Evolutionary conservation across 30 jellyfish, hydroid and myxozoan species (phyloP), one percentile per base, ranked within the genome.

Genomic region (Cassiopea andromeda): DNA sequence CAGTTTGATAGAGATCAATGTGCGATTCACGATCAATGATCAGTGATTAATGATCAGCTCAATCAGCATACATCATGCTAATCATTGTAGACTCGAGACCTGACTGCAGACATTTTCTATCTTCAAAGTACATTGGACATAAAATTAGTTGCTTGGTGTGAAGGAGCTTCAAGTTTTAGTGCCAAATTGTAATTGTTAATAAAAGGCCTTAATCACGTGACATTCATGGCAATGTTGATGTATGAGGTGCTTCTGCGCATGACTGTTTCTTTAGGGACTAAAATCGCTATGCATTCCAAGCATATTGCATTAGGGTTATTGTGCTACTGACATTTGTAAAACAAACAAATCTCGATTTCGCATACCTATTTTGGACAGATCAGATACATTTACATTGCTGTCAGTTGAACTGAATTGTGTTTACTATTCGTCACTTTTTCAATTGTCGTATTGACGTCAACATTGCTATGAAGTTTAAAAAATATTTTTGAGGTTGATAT

Each of bases 401-500:
- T 54, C 7, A 54, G 10, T 54, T 54, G 12, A 54, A 54, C 64
- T 54, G 7, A 54, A 54, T 54, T 54, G 64, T 10, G 12, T 54
- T 54, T 54, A 3, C 64, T 3, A 54, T 10, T 54, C 12, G 10
- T 54, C 64, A 54, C 12, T 10, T 3, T 3, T 3, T 6, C 64
- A 54, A 54, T 54, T 54, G 7, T 54, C 12, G 38, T 3, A 54
- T 64, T 64, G 27, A 64, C 2, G 79, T 70, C 79, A 15, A 70
- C 54, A 70, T 70, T 70, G 5, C 79, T 70, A 2, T 70, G 79
- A 70, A 43, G 27, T 7, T 19, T 70, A 70, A 70, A 27, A 17
- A 15, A 70, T 70, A 70, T 70, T 70, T 70, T 70, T 70, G 79
- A 70, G 79, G 79, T 70, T 70, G 79, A 70, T 70, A 16, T 14